Percentiles rank a stretch among this genome's conserved stretches.
Conservation (phyloP, 1,140 invertebrate species). For the Apis florea region DNA sequence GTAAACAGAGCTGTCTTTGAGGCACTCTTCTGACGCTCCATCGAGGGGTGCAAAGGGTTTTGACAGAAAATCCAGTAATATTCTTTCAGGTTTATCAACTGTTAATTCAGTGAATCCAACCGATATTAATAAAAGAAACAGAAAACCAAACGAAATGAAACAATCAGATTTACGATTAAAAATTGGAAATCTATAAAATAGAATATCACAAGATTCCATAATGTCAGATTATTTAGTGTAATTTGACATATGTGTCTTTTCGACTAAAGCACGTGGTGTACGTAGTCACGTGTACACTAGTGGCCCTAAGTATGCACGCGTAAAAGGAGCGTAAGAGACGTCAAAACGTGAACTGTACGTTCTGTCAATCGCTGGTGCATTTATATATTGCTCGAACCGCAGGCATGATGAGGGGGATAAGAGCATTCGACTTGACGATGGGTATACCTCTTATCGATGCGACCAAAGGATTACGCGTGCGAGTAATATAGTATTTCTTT, state of each 20-base stretch:
- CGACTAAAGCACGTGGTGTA: constrained; percentile 32
- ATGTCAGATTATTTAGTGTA: background rate
- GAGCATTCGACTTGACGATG: constrained; percentile 43
- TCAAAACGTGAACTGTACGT: constrained; percentile 59
- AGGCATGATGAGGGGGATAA: constrained; percentile 52
- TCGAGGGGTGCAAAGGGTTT: constrained; percentile 61
- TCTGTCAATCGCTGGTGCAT: constrained; percentile 66
- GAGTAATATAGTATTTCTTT: constrained; percentile 28
- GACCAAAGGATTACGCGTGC: constrained; percentile 54
- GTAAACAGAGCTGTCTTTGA: constrained; percentile 61
- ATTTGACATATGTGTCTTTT: constrained; percentile 1
- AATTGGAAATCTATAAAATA: background rate
- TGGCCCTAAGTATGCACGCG: background rate
- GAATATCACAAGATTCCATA: background rate
- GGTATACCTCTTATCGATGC: constrained; percentile 61
- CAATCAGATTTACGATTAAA: background rate
- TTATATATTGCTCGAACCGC: constrained; percentile 66
- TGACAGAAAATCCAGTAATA: constrained; percentile 55
- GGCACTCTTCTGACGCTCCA: constrained; percentile 56
- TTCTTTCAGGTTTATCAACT: constrained; percentile 54
- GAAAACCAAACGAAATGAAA: background rate
- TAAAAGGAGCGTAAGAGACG: constrained; percentile 51
- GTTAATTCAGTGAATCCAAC: background rate
- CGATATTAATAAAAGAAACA: background rate
- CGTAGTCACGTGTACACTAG: constrained; percentile 20